These are phyloP conservation scores for Caenorhabditis afra DNA, from an alignment of 2,888 invertebrate genomes.

Conservation along the genomic window DNA sequence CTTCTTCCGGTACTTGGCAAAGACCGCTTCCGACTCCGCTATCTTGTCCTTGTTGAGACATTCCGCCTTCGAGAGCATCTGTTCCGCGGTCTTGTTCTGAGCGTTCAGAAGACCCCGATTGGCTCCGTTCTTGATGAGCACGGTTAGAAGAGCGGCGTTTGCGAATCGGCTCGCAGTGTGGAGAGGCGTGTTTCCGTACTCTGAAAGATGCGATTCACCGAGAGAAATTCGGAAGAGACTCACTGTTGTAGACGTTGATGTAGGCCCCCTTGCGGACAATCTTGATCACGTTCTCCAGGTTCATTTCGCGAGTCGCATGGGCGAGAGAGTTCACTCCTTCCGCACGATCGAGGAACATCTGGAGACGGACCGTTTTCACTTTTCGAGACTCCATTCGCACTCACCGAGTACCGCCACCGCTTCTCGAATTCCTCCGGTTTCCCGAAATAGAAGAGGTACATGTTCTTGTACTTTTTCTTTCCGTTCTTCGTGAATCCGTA, in stretches of 20 bases:
- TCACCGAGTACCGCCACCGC: conserved; percentile 15
- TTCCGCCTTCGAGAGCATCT: conserved; percentile 41
- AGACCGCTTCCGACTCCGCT: conserved; percentile 2
- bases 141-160: conserved; percentile 14
- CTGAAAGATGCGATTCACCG: too few species aligned
- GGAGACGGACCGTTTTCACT: background rate
- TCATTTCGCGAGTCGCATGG: conserved; percentile 28
- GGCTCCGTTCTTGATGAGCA: conserved; percentile 43
- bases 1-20: conserved; percentile 12
- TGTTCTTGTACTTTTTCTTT: background rate
- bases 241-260: conserved; percentile 29
- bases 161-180: conserved; percentile 30
- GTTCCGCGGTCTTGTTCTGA: conserved; percentile 35
- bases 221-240: background rate
- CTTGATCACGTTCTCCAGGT: conserved; percentile 22
- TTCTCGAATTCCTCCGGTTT: background rate
- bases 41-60: too few species aligned
- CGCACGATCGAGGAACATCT: conserved; percentile 21
- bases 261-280: conserved; percentile 16
- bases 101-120: conserved; percentile 19
- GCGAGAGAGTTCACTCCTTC: conserved; percentile 18
- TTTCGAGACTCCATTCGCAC: background rate
- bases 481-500: conserved; percentile 25
- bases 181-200: conserved; percentile 42
- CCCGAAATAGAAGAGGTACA: conserved; percentile 9